Percentiles rank a stretch among this genome's conserved stretches.
These are phyloP conservation scores for Torymus texanus DNA, from an alignment of 2,888 invertebrate species.

Conservation along the genomic window DNA sequence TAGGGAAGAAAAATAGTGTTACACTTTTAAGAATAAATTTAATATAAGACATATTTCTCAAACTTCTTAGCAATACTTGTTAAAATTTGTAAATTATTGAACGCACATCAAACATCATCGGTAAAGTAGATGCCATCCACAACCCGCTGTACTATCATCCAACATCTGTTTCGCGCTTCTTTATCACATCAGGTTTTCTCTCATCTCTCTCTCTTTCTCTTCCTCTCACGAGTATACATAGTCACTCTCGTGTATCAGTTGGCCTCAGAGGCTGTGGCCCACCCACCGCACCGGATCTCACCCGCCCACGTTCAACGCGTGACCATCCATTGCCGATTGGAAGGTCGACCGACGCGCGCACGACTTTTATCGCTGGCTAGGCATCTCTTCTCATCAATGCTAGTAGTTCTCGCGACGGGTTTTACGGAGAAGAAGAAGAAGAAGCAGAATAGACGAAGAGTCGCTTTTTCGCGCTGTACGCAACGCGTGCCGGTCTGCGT, in stretches of 20 bases:
- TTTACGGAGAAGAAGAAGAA: too few species aligned
- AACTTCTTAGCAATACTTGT: too few species aligned
- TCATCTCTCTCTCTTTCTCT: not conserved
- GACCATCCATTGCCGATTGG: slow-evolving; percentile 68
- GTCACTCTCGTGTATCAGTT: slow-evolving; percentile 19
- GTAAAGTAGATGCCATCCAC: not conserved
- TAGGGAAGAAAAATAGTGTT: too few species aligned
- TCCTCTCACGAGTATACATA: not conserved
- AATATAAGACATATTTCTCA: too few species aligned
- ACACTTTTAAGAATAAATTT: too few species aligned
- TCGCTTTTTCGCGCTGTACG: not conserved
- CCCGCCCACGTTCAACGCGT: slow-evolving; percentile 66
- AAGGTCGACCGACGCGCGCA: slow-evolving; percentile 59
- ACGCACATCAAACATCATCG: not conserved
- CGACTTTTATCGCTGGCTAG: slow-evolving; percentile 46
- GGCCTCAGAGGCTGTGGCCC: slow-evolving; percentile 57
- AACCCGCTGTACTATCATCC: slow-evolving; percentile 3
- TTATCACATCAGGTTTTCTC: not conserved
- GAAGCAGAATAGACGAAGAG: not conserved
- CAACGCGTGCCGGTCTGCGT: not conserved
- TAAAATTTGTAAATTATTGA: too few species aligned
- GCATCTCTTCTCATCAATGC: slow-evolving; percentile 21
- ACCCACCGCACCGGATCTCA: slow-evolving; percentile 68
- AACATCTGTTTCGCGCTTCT: slow-evolving; percentile 2
- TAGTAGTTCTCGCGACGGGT: not conserved